These are phyloP conservation scores for Icerya purchasi DNA, from an alignment of 2,888 invertebrate species.

Conservation along the genomic window DNA sequence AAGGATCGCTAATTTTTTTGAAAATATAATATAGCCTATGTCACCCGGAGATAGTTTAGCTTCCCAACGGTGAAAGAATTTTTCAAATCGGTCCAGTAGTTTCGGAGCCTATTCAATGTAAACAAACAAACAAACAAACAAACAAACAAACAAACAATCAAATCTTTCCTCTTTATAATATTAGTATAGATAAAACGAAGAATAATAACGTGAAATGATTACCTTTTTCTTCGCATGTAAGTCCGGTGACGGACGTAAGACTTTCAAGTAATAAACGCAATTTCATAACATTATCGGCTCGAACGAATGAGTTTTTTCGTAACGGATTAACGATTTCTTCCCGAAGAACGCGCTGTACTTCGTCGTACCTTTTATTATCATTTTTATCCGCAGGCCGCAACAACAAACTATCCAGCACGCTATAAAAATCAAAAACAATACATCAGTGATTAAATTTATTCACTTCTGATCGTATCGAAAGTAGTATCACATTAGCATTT, in stretches of 20 bases:
- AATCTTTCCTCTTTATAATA: too few relatives aligned
- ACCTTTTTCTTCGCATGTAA: conserved; percentile 79
- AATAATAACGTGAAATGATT: too few relatives aligned
- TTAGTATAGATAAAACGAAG: too few relatives aligned
- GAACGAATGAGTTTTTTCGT: conserved; percentile 68
- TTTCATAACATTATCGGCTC: conserved; percentile 90
- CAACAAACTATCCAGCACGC: conserved; percentile 74
- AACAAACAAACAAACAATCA: too few relatives aligned
- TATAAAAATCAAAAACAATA: conserved; percentile 24
- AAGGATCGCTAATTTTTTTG: too few relatives aligned
- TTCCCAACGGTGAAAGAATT: too few relatives aligned
- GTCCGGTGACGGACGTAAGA: conserved; percentile 71
- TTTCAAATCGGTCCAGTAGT: too few relatives aligned
- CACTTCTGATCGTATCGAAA: background rate
- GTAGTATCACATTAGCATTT: too few relatives aligned
- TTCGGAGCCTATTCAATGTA: too few relatives aligned
- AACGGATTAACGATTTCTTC: conserved; percentile 94
- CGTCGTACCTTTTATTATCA: conserved; percentile 34
- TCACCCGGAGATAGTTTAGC: too few relatives aligned
- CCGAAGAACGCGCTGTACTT: conserved; percentile 68
- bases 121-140: too few relatives aligned
- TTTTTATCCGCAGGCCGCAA: conserved; percentile 37
- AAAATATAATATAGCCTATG: too few relatives aligned
- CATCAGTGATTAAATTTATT: background rate
- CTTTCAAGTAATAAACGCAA: conserved; percentile 67